Evolutionary conservation across 2,888 invertebrate genomes (phyloP).

Genomic region (Hedychridium roseum): DNA sequence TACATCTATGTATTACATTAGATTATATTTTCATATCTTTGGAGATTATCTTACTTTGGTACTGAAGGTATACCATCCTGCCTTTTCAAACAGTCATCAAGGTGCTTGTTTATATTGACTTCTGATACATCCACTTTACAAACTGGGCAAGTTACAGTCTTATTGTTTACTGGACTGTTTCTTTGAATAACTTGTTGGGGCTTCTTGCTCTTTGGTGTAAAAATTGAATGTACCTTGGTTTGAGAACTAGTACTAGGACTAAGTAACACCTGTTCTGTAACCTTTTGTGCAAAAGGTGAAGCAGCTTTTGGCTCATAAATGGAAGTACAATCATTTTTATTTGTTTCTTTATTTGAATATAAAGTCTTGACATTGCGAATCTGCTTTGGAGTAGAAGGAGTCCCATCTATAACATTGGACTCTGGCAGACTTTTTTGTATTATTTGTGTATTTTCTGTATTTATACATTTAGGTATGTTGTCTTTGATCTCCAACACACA

Average conservation of each 20-base stretch:
- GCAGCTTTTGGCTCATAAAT: too few species aligned
- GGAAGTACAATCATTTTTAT: too few species aligned
- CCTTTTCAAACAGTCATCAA: slow-evolving; percentile 65
- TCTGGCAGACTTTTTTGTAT: too few species aligned
- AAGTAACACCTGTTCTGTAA: slow-evolving; percentile 14
- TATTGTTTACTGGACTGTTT: slow-evolving; percentile 14
- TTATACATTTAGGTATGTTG: too few species aligned
- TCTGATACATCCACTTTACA: slow-evolving; percentile 63
- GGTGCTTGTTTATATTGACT: slow-evolving; percentile 63
- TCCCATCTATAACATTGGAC: too few species aligned
- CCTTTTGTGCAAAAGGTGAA: slow-evolving; percentile 13
- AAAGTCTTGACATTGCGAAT: too few species aligned
- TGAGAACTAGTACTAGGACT: slow-evolving; percentile 47
- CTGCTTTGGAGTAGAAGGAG: too few species aligned
- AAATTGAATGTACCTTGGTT: slow-evolving; percentile 39
- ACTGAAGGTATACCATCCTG: slow-evolving; percentile 25
- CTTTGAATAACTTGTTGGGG: slow-evolving; percentile 4
- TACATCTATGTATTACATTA: slow-evolving; percentile 1
- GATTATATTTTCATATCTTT: slow-evolving; percentile 3
- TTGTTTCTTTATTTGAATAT: too few species aligned
- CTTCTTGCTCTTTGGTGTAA: slow-evolving; percentile 47
- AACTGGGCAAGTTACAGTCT: slow-evolving; percentile 64
- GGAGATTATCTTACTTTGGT: slow-evolving; percentile 25
- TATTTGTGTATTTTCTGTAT: too few species aligned
- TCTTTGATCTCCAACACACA: slow-evolving; percentile 52